Conservation (phyloP, 2,113 vertebrate species). For the Stigmatopora nigra region DNA sequence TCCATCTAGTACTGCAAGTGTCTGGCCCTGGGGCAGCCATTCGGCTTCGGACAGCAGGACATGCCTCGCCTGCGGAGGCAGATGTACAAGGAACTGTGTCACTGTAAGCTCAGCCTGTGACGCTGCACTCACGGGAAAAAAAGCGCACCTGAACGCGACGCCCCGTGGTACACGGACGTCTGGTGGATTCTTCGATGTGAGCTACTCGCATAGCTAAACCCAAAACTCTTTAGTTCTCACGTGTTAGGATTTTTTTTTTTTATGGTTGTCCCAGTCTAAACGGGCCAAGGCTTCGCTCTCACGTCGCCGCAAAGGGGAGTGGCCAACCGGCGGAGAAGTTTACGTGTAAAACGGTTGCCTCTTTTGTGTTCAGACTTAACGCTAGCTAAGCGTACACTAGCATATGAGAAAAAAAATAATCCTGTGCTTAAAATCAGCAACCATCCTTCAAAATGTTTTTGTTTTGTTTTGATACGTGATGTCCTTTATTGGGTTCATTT, state of each 20-base stretch:
- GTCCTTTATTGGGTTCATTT: constrained; percentile 39
- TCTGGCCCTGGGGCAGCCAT: constrained; percentile 81
- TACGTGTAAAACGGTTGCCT: no score
- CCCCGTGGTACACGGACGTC: neutral
- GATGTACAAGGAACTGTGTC: constrained; percentile 95
- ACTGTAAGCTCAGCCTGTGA: constrained; percentile 88
- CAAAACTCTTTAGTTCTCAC: neutral
- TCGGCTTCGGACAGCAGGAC: constrained; percentile 85
- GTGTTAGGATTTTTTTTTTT: neutral
- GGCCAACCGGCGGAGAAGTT: no score
- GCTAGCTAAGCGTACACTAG: neutral
- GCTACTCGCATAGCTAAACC: neutral
- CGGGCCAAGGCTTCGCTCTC: neutral
- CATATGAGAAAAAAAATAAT: neutral
- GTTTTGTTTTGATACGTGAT: constrained; percentile 26
- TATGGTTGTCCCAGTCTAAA: neutral
- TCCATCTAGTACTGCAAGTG: constrained; percentile 83
- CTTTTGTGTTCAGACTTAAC: neutral
- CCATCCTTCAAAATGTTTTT: constrained; percentile 6
- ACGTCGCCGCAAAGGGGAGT: neutral
- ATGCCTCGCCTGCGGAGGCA: constrained; percentile 86
- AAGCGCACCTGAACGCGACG: neutral
- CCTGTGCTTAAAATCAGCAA: neutral
- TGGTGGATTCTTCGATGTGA: neutral
- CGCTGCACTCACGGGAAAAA: constrained; percentile 8